These are phyloP conservation scores for Phrynocephalus versicolor DNA, from an alignment of 2,113 vertebrate genomes.

Conservation along the genomic window DNA sequence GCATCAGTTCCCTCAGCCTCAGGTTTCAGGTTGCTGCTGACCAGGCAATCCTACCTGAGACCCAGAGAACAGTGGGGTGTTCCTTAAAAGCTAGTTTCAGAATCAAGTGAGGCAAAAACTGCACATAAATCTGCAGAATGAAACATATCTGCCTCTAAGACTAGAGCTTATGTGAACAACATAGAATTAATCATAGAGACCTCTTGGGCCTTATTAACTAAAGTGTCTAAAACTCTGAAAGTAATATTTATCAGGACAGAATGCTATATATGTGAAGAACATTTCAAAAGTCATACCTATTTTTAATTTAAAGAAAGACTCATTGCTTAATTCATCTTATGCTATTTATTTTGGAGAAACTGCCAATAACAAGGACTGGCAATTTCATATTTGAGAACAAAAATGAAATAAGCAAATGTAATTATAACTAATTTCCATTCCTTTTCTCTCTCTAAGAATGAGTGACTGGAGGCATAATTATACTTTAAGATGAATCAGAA, in stretches of 20 bases:
- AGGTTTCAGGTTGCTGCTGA: no score
- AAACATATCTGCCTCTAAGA: not conserved
- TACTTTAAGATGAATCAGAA: conserved; percentile 30
- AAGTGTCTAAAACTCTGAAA: conserved; percentile 2
- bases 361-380: conserved; percentile 1
- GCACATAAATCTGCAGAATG: no score
- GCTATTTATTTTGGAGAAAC: conserved; percentile 41
- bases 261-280: not conserved
- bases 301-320: conserved; percentile 20
- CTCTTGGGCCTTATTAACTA: not conserved
- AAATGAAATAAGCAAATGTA: conserved; percentile 40
- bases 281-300: not conserved
- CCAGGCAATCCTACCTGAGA: no score
- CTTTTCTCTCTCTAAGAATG: conserved; percentile 33
- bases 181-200: not conserved
- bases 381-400: conserved; percentile 33
- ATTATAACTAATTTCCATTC: conserved; percentile 45
- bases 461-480: conserved; percentile 46
- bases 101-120: no score
- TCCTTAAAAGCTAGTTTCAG: no score
- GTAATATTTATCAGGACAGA: not conserved
- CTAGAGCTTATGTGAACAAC: no score
- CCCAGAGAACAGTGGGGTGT: no score
- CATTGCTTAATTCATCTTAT: conserved; percentile 36
- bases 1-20: no score